phyloP scores from a whole-genome alignment of 2,888 invertebrate genomes.

The Osedax frankpressi region DNA sequence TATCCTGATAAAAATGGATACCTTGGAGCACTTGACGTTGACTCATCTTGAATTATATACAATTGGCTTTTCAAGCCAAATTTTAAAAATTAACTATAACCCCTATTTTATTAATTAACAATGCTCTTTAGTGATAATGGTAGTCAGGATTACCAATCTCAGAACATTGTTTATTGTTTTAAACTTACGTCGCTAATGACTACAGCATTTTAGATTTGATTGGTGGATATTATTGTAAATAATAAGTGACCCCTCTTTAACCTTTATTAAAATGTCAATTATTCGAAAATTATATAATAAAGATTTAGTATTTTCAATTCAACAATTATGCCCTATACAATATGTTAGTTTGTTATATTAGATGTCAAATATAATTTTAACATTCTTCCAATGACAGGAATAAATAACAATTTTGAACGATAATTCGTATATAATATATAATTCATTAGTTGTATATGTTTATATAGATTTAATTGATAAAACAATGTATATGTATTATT shows the following conservation, averaged over 20 bases:
- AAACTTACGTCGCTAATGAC: background rate
- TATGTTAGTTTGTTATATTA: background rate
- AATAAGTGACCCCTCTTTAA: background rate
- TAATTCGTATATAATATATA: too few relatives aligned
- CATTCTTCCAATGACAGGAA: too few relatives aligned
- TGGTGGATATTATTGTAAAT: background rate
- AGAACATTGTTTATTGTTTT: background rate
- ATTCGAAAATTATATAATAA: background rate
- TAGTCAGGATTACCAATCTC: too few relatives aligned
- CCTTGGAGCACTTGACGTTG: conserved; percentile 35
- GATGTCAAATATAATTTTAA: background rate
- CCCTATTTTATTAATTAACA: too few relatives aligned
- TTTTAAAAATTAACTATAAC: too few relatives aligned
- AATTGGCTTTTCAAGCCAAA: too few relatives aligned
- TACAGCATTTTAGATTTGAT: background rate
- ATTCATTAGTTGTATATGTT: too few relatives aligned
- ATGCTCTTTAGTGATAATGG: too few relatives aligned
- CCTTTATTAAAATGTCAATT: background rate
- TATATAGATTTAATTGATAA: too few relatives aligned
- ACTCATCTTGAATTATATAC: conserved; percentile 42
- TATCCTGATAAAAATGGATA: conserved; percentile 14
- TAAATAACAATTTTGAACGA: too few relatives aligned
- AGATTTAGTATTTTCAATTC: background rate
- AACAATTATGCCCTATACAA: background rate
- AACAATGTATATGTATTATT: too few relatives aligned